Conservation (phyloP, 2,113 vertebrate genomes). For the Ctenodactylus gundi region DNA sequence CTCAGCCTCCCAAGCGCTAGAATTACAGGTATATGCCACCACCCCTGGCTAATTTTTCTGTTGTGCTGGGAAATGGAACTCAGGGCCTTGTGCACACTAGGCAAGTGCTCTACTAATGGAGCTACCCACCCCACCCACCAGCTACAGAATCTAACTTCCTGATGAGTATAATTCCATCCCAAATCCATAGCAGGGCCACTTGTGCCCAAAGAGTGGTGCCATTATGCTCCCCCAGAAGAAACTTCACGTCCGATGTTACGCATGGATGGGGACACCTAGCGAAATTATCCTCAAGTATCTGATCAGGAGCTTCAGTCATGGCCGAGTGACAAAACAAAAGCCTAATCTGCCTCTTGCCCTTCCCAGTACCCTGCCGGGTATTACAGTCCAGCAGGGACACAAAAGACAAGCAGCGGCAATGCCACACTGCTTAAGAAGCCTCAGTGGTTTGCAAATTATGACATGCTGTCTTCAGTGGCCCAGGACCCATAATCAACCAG, state of each 20-base stretch:
- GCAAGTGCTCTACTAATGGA: no score
- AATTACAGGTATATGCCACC: no score
- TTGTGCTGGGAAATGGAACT: no score
- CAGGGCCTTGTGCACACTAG: no score
- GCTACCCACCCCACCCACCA: no score
- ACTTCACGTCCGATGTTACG: background rate
- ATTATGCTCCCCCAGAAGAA: slow-evolving; percentile 34
- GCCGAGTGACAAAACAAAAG: slow-evolving; percentile 40
- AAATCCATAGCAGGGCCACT: background rate
- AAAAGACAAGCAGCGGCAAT: background rate
- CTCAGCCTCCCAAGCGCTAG: no score
- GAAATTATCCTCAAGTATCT: background rate
- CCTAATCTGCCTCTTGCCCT: background rate
- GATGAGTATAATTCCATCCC: background rate
- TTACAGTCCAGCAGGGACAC: background rate
- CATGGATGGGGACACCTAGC: background rate
- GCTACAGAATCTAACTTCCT: slow-evolving; percentile 10
- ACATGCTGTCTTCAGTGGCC: background rate
- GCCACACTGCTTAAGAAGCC: background rate
- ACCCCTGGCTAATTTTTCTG: no score
- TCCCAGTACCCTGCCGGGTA: background rate
- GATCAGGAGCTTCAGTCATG: background rate
- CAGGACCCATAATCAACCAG: background rate
- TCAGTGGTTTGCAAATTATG: background rate
- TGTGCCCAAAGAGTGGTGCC: slow-evolving; percentile 4